Conservation (phyloP, 2,888 invertebrate species). For the Oscheius sp. region DNA sequence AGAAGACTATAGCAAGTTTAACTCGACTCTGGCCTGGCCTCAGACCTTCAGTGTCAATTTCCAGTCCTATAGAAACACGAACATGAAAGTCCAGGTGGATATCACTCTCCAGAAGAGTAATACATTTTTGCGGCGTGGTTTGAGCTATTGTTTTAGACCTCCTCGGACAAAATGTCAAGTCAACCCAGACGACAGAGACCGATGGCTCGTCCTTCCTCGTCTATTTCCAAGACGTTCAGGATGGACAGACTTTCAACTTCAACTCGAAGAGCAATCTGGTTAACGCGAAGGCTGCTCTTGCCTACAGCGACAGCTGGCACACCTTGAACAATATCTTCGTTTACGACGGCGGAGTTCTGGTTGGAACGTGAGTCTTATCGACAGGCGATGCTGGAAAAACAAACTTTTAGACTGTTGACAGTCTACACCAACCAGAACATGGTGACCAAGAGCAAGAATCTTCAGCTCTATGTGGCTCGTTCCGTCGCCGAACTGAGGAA, state of each 20-base stretch:
- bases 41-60: no score
- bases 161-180: no score
- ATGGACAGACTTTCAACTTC: neutral
- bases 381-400: neutral
- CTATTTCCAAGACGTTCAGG: no score
- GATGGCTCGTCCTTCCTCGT: no score
- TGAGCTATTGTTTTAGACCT: no score
- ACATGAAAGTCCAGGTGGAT: no score
- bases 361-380: constrained; percentile 10
- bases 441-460: neutral
- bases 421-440: neutral
- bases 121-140: no score
- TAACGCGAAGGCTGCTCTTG: neutral
- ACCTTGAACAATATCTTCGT: constrained; percentile 4
- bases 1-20: no score
- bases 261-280: neutral
- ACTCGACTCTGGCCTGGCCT: no score
- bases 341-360: neutral
- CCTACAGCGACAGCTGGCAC: neutral
- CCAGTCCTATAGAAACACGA: no score
- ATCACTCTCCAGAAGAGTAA: no score
- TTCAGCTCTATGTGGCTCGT: neutral
- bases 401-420: neutral
- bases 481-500: neutral
- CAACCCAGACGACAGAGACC: no score